Evolutionary conservation across 2,113 vertebrate genomes (phyloP).

Genomic region (Brachyhypopomus gauderio): DNA sequence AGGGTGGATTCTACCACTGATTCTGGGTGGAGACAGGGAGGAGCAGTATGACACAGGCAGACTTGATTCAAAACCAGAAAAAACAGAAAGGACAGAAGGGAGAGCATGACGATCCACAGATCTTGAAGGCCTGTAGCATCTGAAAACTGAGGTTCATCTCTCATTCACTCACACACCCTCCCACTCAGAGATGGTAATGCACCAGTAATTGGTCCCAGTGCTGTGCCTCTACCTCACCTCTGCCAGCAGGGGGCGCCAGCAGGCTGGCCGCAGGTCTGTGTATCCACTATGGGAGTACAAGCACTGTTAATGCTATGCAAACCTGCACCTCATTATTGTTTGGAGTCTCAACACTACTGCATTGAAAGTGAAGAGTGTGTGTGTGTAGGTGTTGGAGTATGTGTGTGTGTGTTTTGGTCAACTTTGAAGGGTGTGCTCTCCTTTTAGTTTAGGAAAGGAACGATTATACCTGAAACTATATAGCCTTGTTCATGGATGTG

Average conservation of each 20-base stretch:
- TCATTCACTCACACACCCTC: background rate
- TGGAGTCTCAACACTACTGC: background rate
- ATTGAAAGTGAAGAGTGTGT: too few relatives aligned
- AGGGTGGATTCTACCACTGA: too few relatives aligned
- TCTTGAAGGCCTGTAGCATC: too few relatives aligned
- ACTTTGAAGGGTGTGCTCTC: too few relatives aligned
- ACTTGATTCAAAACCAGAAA: background rate
- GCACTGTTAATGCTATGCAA: conserved; percentile 10
- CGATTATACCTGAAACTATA: conserved; percentile 31
- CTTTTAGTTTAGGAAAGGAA: conserved; percentile 18
- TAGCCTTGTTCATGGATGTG: too few relatives aligned
- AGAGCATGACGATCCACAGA: too few relatives aligned
- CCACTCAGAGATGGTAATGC: conserved; percentile 30
- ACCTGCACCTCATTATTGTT: background rate
- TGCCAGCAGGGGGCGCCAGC: conserved; percentile 30
- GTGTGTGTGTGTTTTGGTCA: too few relatives aligned
- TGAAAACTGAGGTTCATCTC: too few relatives aligned
- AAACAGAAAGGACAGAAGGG: background rate
- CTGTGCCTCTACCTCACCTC: conserved; percentile 36
- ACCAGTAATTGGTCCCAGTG: conserved; percentile 51
- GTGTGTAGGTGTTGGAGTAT: too few relatives aligned
- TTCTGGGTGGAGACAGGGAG: background rate
- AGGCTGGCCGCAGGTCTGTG: conserved; percentile 12
- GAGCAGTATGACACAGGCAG: background rate
- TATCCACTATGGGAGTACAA: background rate